Conservation (phyloP, 2,797 vertebrate genomes). For the Centropyge bicolor region DNA sequence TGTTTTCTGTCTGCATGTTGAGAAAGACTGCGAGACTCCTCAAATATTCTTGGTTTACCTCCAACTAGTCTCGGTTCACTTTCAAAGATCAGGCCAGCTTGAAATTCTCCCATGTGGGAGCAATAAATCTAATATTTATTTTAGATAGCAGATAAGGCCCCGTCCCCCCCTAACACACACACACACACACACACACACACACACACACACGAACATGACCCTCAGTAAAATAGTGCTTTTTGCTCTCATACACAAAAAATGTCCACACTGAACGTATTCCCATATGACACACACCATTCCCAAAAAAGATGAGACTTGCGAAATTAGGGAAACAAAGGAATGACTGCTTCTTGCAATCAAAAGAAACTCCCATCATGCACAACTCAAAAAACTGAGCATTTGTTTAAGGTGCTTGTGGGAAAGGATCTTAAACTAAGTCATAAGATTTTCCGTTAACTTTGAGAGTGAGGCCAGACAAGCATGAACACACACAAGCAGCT, state of each 20-base stretch:
- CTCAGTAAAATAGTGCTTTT: not conserved
- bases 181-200: not conserved
- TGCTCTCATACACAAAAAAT: not conserved
- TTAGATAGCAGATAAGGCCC: not conserved
- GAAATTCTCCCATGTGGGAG: not conserved
- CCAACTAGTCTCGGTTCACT: not conserved
- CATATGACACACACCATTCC: not conserved
- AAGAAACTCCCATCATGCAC: not conserved
- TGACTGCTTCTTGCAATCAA: not conserved
- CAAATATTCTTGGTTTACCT: not conserved
- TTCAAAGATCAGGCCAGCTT: not conserved
- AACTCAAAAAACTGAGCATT: not conserved
- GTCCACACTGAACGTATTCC: not conserved
- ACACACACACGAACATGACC: not conserved
- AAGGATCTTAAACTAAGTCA: not conserved
- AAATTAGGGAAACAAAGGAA: constrained; percentile 20
- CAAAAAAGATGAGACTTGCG: not conserved
- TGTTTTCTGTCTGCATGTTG: not conserved
- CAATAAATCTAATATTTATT: constrained; percentile 1
- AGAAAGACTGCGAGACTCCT: not conserved
- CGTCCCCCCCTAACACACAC: not conserved
- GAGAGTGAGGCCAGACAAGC: constrained; percentile 19
- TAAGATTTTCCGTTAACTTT: constrained; percentile 28
- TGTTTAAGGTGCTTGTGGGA: not conserved
- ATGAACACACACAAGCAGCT: constrained; percentile 34